A percentile compares a stretch with the other conserved stretches of the same genome.
Evolutionary conservation across 1,140 invertebrate genomes (phyloP).

Genomic region (Archegozetes longisetosus): DNA sequence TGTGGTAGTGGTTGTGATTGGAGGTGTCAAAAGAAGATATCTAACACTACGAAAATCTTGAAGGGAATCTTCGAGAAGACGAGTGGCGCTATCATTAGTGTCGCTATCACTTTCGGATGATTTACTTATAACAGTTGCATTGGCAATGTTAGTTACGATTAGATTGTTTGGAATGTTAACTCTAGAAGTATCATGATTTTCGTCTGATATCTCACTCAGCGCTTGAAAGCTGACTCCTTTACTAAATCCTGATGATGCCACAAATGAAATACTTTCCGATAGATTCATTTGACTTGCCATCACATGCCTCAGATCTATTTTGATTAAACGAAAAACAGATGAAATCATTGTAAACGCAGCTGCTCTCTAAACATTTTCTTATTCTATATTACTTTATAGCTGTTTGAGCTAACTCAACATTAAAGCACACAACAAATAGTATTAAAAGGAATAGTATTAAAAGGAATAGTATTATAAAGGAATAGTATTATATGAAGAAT

Average conservation of each 20-base stretch:
- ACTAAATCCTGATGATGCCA: not conserved
- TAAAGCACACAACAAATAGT: too few relatives aligned
- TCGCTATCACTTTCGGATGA: slow-evolving; percentile 13
- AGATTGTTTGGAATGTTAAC: not conserved
- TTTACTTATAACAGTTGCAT: slow-evolving; percentile 11
- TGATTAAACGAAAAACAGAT: not conserved
- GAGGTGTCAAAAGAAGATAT: not conserved
- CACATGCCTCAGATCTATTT: not conserved
- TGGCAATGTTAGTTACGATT: not conserved
- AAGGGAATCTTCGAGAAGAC: slow-evolving; percentile 1
- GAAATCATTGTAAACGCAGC: too few relatives aligned
- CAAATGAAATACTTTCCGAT: not conserved
- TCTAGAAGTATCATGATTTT: not conserved
- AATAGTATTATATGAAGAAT: too few relatives aligned
- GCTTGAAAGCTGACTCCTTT: not conserved
- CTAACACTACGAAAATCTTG: not conserved
- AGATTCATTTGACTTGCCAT: not conserved
- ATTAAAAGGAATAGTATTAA: too few relatives aligned
- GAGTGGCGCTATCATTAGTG: slow-evolving; percentile 9
- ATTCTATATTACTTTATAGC: too few relatives aligned
- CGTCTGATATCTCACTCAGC: not conserved
- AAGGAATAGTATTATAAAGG: too few relatives aligned
- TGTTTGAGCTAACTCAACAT: too few relatives aligned
- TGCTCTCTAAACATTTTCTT: too few relatives aligned
- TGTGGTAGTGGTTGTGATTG: not conserved